Evolutionary conservation across 2,888 invertebrate species (phyloP).

Genomic region (Hydraecia micacea): DNA sequence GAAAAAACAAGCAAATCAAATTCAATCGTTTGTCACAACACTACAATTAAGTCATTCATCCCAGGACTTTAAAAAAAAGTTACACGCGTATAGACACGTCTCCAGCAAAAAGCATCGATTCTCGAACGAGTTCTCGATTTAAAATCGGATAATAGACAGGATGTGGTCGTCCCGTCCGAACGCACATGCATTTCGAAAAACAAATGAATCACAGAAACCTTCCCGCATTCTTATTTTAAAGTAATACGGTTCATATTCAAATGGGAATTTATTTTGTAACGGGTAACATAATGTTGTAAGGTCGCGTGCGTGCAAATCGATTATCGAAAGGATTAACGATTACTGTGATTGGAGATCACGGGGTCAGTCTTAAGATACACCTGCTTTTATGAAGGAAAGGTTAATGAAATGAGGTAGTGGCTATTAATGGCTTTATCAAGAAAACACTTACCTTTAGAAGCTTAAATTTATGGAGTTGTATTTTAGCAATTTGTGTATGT

Average conservation of each 20-base stretch:
- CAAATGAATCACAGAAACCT: constrained; percentile 32
- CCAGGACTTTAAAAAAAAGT: constrained; percentile 52
- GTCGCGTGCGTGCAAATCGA: constrained; percentile 84
- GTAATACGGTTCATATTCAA: constrained; percentile 33
- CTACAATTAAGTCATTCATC: constrained; percentile 56
- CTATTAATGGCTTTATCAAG: constrained; percentile 43
- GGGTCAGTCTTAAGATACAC: constrained; percentile 73
- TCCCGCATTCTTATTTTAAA: constrained; percentile 30
- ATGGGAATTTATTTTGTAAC: constrained; percentile 34
- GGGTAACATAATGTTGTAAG: constrained; percentile 65
- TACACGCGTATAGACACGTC: constrained; percentile 69
- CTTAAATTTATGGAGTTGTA: not conserved
- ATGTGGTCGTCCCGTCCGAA: constrained; percentile 80
- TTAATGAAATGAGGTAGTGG: constrained; percentile 34
- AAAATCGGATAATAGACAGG: constrained; percentile 80
- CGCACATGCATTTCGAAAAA: constrained; percentile 72
- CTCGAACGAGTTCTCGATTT: constrained; percentile 74
- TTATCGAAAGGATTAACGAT: constrained; percentile 78
- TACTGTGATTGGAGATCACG: constrained; percentile 73
- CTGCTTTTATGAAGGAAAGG: constrained; percentile 43
- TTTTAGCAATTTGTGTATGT: not conserved
- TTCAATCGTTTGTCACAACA: constrained; percentile 29
- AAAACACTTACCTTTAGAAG: constrained; percentile 14
- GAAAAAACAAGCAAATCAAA: constrained; percentile 28
- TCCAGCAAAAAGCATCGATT: constrained; percentile 71